phyloP scores from a whole-genome alignment of 2,113 vertebrate genomes.

The Menidia beryllina region DNA sequence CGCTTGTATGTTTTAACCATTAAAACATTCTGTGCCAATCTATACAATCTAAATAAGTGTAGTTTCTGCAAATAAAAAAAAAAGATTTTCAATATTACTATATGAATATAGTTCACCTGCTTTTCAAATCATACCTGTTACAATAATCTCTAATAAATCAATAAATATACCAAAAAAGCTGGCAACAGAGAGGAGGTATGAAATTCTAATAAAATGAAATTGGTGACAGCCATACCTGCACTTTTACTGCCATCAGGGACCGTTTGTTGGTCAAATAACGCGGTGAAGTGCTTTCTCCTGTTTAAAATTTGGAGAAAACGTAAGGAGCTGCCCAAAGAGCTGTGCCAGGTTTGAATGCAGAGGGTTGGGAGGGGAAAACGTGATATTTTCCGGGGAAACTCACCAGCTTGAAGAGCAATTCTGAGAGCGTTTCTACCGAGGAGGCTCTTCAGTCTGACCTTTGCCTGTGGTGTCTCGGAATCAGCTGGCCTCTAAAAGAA shows the following conservation, averaged over 20 bases:
- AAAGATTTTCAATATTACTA: neutral
- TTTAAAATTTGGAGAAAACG: neutral
- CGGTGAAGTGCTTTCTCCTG: constrained; percentile 32
- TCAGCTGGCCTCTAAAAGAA: constrained; percentile 57
- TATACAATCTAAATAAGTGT: neutral
- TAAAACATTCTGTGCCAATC: too few relatives aligned
- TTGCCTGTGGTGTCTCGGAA: constrained; percentile 63
- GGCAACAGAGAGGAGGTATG: too few relatives aligned
- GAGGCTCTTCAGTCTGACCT: constrained; percentile 88
- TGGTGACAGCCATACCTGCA: constrained; percentile 61
- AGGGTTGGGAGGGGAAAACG: neutral
- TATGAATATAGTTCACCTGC: neutral
- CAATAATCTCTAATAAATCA: neutral
- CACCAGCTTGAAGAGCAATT: constrained; percentile 83
- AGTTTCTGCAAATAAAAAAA: neutral
- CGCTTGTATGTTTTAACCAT: too few relatives aligned
- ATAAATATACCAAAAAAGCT: neutral
- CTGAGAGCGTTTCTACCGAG: constrained; percentile 85
- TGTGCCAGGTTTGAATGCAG: neutral
- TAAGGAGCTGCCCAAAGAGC: neutral
- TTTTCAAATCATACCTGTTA: neutral
- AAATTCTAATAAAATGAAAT: too few relatives aligned
- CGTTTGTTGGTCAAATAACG: constrained; percentile 55
- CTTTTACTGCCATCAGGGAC: constrained; percentile 1
- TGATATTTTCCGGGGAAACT: constrained; percentile 23